Conservation (phyloP, 2,888 invertebrate genomes). For the Aphidius colemani region DNA sequence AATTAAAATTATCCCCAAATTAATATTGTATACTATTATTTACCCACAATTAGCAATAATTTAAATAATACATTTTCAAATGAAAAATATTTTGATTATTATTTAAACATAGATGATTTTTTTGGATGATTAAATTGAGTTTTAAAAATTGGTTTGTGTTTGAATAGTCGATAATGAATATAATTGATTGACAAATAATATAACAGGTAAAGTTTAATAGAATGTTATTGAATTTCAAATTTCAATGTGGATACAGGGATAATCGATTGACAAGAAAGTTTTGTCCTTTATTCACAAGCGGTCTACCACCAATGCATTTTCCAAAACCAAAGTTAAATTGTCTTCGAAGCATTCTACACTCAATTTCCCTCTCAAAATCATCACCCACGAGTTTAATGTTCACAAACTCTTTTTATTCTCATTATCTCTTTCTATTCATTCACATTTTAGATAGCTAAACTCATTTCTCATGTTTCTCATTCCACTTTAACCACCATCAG, state of each 20-base stretch:
- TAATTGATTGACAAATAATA: not conserved
- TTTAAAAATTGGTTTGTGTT: too few species aligned
- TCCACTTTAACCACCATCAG: too few species aligned
- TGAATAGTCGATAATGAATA: too few species aligned
- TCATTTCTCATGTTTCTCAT: too few species aligned
- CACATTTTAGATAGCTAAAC: too few species aligned
- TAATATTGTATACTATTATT: too few species aligned
- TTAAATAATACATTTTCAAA: too few species aligned
- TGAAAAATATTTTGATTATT: too few species aligned
- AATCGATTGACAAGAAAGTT: slow-evolving; percentile 26
- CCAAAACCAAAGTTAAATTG: slow-evolving; percentile 25
- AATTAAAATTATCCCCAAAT: too few species aligned
- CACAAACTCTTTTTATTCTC: not conserved
- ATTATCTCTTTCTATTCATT: slow-evolving; percentile 16
- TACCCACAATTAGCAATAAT: too few species aligned
- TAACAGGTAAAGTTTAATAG: not conserved
- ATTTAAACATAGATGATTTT: too few species aligned
- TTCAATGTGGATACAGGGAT: not conserved
- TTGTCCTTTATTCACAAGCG: slow-evolving; percentile 14
- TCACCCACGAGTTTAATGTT: slow-evolving; percentile 1
- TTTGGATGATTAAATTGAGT: too few species aligned
- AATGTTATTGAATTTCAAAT: not conserved
- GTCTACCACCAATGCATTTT: slow-evolving; percentile 12
- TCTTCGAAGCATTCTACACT: slow-evolving; percentile 6
- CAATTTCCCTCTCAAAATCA: not conserved